Evolutionary conservation across 1,140 invertebrate species (phyloP).

Genomic region (Pseudachorutes palmiensis): DNA sequence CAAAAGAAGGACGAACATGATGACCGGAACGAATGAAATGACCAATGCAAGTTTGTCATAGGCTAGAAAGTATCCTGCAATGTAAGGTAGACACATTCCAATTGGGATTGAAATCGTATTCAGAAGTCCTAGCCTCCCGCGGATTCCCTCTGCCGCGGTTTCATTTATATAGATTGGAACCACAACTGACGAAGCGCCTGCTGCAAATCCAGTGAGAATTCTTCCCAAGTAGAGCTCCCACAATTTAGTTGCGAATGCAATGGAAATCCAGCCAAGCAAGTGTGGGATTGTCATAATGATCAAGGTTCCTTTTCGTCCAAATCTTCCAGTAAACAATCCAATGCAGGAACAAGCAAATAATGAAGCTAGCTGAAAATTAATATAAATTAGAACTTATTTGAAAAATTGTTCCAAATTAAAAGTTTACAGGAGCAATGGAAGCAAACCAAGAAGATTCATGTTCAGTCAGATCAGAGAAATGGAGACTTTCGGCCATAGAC

Average conservation of each 20-base stretch:
- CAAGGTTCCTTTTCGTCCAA: constrained; percentile 65
- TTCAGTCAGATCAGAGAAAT: constrained; percentile 47
- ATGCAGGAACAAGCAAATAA: constrained; percentile 40
- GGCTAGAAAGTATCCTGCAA: constrained; percentile 56
- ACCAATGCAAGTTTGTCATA: constrained; percentile 55
- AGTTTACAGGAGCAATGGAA: constrained; percentile 60
- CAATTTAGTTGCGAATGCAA: constrained; percentile 49
- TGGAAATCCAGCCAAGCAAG: constrained; percentile 59
- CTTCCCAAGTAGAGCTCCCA: constrained; percentile 57
- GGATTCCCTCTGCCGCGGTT: constrained; percentile 64
- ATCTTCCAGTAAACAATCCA: constrained; percentile 23
- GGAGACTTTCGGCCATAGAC: constrained; percentile 46
- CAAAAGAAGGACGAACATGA: constrained; percentile 44
- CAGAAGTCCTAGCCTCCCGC: constrained; percentile 69
- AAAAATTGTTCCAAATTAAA: constrained; percentile 59
- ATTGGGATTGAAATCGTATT: constrained; percentile 66
- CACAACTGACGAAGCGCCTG: constrained; percentile 58
- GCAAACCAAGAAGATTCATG: constrained; percentile 61
- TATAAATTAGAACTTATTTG: constrained; percentile 52
- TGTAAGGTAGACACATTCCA: constrained; percentile 57
- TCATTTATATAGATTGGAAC: constrained; percentile 74
- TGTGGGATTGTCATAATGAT: constrained; percentile 57
- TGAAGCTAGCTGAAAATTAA: not conserved
- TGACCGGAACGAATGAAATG: constrained; percentile 59
- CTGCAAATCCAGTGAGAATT: constrained; percentile 62